Conservation (phyloP, 1,140 invertebrate genomes). For the Drosophila micromelanica region DNA sequence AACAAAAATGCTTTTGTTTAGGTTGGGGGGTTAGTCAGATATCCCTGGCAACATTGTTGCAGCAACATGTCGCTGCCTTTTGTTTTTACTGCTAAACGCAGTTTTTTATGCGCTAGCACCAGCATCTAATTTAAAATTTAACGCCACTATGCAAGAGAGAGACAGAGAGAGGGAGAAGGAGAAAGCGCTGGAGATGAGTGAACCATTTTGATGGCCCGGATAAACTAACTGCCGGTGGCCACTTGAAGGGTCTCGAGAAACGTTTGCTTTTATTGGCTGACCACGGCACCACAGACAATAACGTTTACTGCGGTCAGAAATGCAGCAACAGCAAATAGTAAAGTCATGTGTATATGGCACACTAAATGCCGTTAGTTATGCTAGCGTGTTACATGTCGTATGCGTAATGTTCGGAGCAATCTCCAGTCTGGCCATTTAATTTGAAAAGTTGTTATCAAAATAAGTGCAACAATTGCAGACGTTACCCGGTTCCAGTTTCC, state of each 20-base stretch:
- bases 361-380: constrained; percentile 46
- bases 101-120: constrained; percentile 35
- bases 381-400: constrained; percentile 61
- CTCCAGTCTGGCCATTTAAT: constrained; percentile 73
- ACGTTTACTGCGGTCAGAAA: constrained; percentile 78
- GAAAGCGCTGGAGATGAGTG: background rate
- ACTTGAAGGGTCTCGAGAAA: constrained; percentile 58
- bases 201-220: constrained; percentile 49
- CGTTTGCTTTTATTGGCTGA: constrained; percentile 75
- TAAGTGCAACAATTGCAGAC: constrained; percentile 62
- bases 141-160: background rate
- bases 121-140: constrained; percentile 43
- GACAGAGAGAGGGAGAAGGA: background rate
- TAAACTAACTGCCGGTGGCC: constrained; percentile 56
- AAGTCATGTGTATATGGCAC: constrained; percentile 9
- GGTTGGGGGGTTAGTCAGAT: background rate
- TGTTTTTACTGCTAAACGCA: constrained; percentile 52
- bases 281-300: constrained; percentile 69
- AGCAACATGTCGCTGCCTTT: constrained; percentile 58
- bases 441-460: constrained; percentile 82
- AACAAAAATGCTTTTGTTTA: constrained; percentile 50
- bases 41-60: constrained; percentile 59
- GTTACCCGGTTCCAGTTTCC: constrained; percentile 23
- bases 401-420: constrained; percentile 61
- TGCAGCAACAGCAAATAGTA: constrained; percentile 49